Conservation (phyloP, 2,113 vertebrate species). For the Paracanthobrama guichenoti region DNA sequence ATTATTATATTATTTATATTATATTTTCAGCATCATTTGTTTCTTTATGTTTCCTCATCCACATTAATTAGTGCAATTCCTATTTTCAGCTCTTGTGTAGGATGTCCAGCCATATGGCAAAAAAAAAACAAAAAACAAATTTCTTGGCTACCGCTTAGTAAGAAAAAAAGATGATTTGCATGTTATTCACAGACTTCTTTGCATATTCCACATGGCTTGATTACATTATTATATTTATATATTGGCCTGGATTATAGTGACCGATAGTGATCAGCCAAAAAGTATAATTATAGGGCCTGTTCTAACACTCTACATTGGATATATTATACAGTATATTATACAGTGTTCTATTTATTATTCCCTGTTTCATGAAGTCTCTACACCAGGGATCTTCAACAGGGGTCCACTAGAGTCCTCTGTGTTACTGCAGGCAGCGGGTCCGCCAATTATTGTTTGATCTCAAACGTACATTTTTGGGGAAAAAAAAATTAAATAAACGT, state of each 20-base stretch:
- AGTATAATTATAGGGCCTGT: background rate
- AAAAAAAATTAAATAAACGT: too few relatives aligned
- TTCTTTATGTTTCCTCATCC: too few relatives aligned
- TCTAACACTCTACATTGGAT: too few relatives aligned
- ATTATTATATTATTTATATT: background rate
- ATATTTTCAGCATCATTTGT: background rate
- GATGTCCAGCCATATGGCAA: background rate
- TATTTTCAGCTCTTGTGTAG: background rate
- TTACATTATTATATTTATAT: background rate
- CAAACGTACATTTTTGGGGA: too few relatives aligned
- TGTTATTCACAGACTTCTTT: background rate
- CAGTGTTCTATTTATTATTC: background rate
- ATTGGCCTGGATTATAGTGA: background rate
- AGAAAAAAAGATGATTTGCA: background rate
- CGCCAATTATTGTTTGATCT: too few relatives aligned
- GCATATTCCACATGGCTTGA: too few relatives aligned
- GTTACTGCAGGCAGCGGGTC: too few relatives aligned
- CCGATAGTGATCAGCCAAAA: background rate
- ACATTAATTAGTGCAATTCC: background rate
- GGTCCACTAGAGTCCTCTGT: too few relatives aligned
- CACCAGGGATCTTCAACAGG: too few relatives aligned
- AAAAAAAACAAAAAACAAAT: too few relatives aligned
- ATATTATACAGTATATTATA: background rate
- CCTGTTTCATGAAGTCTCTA: too few relatives aligned
- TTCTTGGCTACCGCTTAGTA: too few relatives aligned